Evolutionary conservation across 2,797 vertebrate species (phyloP), one percentile per base, ranked within the genome.

Genomic region (Eurystomus glaucurus): DNA sequence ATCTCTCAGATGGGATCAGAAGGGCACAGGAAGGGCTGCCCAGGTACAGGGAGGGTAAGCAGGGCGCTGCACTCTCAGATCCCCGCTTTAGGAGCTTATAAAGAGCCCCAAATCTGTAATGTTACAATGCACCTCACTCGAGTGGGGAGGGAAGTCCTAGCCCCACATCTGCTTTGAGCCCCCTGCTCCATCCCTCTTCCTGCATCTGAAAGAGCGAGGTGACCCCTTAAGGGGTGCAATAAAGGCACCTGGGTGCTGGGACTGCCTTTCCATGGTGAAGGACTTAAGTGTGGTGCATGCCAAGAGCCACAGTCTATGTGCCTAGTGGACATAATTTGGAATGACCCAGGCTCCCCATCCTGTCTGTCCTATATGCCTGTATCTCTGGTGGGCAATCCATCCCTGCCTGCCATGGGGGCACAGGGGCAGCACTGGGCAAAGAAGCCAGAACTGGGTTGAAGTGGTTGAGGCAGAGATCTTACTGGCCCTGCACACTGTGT

Each of bases 401-500:
- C 39, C 23, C 52, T 58, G 31, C 31, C 43, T 85, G 48, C 39
- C 18, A 26, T 6, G 26, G 26, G 37, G 14, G 3, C 68, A 39
- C 43, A 18, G n/a, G 14, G n/a, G 19, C 64, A 2, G 33, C 86
- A n/a, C 6, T 28, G 5, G 31, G 19, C 21, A 48, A 45, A 55
- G 60, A 62, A 78, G 20, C 14, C 48, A 71, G 41, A 55, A 29
- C 7, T 41, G 48, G 28, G 35, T 54, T 37, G 37, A 55, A 74
- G 25, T 8, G 11, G 35, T 37, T 55, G 69, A 90, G 35, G 15
- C 25, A 39, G 51, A 70, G 48, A 39, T 57, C 31, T 65, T 39
- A 2, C 10, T 11, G 43, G 46, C 43, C 61, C 39, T 68, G 74
- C 57, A 29, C 0, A 0, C 31, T 1, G 5, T 0, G 1, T 11